Evolutionary conservation across 2,888 invertebrate species (phyloP).

Genomic region (Erebia aethiops): DNA sequence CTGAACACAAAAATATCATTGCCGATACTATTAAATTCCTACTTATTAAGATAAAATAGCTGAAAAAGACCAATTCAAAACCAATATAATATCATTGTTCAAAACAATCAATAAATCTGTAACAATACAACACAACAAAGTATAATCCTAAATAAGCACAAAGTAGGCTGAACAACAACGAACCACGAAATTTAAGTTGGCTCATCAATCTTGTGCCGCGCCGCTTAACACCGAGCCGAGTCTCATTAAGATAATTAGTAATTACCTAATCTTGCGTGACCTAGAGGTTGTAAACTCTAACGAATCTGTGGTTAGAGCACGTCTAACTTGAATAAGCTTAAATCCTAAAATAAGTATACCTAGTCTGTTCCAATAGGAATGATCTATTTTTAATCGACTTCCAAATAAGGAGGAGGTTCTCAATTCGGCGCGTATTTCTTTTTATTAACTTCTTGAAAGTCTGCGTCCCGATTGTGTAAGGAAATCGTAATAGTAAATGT

Average conservation of each 20-base stretch:
- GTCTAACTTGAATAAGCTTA: neutral
- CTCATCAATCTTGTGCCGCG: slow-evolving; percentile 31
- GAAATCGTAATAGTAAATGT: too few relatives aligned
- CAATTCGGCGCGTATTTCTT: too few relatives aligned
- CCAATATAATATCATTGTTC: too few relatives aligned
- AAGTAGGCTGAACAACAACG: slow-evolving; percentile 2
- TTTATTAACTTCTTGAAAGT: too few relatives aligned
- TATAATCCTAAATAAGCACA: neutral
- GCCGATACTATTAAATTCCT: too few relatives aligned
- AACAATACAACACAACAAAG: neutral
- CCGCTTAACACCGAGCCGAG: slow-evolving; percentile 19
- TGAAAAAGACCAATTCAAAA: too few relatives aligned
- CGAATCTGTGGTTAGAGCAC: neutral
- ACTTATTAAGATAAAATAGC: neutral
- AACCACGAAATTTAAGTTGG: slow-evolving; percentile 16
- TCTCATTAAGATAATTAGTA: slow-evolving; percentile 28
- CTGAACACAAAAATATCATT: too few relatives aligned
- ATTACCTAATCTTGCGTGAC: slow-evolving; percentile 24
- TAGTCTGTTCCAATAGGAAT: neutral
- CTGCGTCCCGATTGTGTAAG: too few relatives aligned
- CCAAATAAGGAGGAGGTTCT: too few relatives aligned
- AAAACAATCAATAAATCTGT: neutral
- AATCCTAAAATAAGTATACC: neutral
- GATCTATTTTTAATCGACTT: neutral
- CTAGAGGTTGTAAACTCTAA: neutral